Evolutionary conservation across 2,888 invertebrate genomes (phyloP), one percentile per base, ranked within the genome.

Genomic region (Hirtodrosophila histrioides): DNA sequence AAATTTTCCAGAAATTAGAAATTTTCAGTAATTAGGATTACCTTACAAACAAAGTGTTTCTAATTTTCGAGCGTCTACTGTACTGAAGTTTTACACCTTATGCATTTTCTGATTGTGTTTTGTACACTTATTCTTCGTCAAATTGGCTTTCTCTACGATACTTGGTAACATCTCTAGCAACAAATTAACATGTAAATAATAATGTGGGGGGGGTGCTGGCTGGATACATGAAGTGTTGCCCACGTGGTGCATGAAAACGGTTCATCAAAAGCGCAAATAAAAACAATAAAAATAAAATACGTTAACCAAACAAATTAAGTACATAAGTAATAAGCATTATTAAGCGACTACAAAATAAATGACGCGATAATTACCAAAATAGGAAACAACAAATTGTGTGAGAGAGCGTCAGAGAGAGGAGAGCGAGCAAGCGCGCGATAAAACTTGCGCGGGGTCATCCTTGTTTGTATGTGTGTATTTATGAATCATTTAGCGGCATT

Each of bases 281-380:
- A 63, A 65, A 51, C 51, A 71, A 23, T 44, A 12, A 71, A 27
- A 27, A 27, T 5, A 27, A 27, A 27, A 48, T n/a, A 55, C 48
- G 41, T 61, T 43, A 78, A 65, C 61, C 45, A 62, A 46, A 65
- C 61, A 78, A 85, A 67, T 60, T 78, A 86, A 71, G 46, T 46
- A 75, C 58, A 69, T 75, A 55, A 71, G 62, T 72, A 73, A 60
- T 61, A 48, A 65, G 55, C 37, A 51, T 44, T 50, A 44, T 51
- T 57, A 17, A 68, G 65, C 61, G 50, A 56, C 2, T 37, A 41
- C 51, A 56, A 75, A 61, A 48, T 55, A 66, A 72, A 67, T 68
- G 62, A 82, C 63, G 87, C 61, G 81, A 75, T 87, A 66, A 85
- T 86, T 57, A 66, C 87, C 78, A 67, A 80, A 86, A 78, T 81